Evolutionary conservation across 2,888 invertebrate species (phyloP).

Genomic region (Metallyticus violacea): DNA sequence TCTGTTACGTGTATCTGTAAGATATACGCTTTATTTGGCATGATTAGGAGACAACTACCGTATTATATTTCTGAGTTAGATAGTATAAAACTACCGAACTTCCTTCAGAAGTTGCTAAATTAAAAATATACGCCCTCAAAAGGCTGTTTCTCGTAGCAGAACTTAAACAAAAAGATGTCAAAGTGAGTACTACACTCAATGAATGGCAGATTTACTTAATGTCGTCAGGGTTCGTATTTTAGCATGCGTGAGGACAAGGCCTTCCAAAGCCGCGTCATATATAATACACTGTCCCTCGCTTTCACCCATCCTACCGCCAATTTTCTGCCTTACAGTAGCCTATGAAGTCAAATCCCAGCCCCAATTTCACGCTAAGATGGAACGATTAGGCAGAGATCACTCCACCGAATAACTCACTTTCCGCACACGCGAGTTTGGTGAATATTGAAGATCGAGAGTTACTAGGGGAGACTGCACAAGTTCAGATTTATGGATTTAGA

Average conservation of each 20-base stretch:
- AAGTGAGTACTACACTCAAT: no score
- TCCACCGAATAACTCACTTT: slow-evolving; percentile 27
- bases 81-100: no score
- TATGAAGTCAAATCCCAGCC: slow-evolving; percentile 27
- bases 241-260: not conserved
- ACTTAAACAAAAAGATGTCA: no score
- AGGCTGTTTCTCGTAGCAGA: no score
- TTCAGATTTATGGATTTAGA: not conserved
- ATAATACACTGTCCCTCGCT: not conserved
- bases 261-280: not conserved
- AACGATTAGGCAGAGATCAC: slow-evolving; percentile 25
- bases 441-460: not conserved
- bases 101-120: no score
- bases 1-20: no score
- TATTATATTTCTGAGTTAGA: no score
- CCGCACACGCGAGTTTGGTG: not conserved
- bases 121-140: no score
- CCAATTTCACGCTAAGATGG: slow-evolving; percentile 28
- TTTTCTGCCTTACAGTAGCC: not conserved
- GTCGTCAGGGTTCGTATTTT: no score
- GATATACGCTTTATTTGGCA: no score
- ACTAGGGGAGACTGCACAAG: not conserved
- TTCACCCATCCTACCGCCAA: not conserved
- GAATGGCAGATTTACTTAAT: no score
- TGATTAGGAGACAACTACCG: no score